These are phyloP conservation scores for Syngnathus floridae DNA, from an alignment of 2,113 vertebrate genomes.

Conservation along the genomic window DNA sequence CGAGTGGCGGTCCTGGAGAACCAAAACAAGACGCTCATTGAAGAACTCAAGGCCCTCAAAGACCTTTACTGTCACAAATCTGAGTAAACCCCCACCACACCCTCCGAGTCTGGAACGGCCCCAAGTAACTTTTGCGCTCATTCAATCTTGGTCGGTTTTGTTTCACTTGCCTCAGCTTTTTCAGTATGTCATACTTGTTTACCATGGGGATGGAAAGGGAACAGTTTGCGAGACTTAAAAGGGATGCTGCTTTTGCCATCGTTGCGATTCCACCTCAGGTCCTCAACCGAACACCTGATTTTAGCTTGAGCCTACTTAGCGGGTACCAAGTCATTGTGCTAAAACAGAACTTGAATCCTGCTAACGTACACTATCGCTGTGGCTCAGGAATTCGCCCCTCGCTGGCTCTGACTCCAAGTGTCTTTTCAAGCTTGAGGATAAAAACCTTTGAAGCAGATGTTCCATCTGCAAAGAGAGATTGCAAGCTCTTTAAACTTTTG, in stretches of 20 bases:
- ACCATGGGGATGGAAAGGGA: neutral
- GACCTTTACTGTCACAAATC: slow-evolving; percentile 99
- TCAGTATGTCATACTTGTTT: neutral
- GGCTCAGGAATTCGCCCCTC: neutral
- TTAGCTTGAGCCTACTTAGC: neutral
- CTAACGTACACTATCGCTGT: neutral
- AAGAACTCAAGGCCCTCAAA: slow-evolving; percentile 98
- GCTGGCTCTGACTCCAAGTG: neutral
- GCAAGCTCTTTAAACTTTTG: too few relatives aligned
- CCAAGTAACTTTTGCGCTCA: slow-evolving; percentile 33
- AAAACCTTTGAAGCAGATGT: neutral
- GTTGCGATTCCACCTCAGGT: neutral
- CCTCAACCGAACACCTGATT: neutral
- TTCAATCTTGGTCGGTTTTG: slow-evolving; percentile 41
- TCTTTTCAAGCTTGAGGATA: neutral
- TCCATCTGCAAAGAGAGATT: neutral
- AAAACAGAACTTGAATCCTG: neutral
- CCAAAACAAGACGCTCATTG: slow-evolving; percentile 98
- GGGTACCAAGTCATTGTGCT: neutral
- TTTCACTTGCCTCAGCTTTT: slow-evolving; percentile 24
- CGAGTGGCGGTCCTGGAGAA: slow-evolving; percentile 97
- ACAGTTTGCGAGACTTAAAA: neutral
- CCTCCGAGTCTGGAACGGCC: slow-evolving; percentile 10
- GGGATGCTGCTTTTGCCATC: neutral
- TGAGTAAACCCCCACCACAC: slow-evolving; percentile 70